Evolutionary conservation across 1,140 invertebrate species (phyloP).

Genomic region (Bombus superbus): DNA sequence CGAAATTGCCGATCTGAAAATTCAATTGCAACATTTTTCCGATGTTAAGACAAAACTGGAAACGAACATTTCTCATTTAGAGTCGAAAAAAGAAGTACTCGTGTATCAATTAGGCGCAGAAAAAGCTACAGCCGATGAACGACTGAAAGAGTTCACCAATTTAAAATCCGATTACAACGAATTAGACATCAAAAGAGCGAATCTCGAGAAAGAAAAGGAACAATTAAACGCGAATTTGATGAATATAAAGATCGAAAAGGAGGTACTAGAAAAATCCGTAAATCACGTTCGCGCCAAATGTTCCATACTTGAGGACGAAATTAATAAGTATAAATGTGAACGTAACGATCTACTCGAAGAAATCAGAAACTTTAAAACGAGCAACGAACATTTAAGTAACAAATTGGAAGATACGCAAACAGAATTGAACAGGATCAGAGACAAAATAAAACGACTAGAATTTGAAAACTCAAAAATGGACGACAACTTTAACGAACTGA

Average conservation of each 20-base stretch:
- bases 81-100: conserved; percentile 30
- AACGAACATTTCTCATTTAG: conserved; percentile 22
- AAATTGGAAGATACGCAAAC: conserved; percentile 14
- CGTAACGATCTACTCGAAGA: conserved; percentile 35
- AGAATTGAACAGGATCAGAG: neutral
- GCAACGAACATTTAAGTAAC: conserved; percentile 22
- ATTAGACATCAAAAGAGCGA: conserved; percentile 38
- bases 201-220: conserved; percentile 54
- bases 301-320: conserved; percentile 30
- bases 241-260: conserved; percentile 34
- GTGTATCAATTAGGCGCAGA: conserved; percentile 26
- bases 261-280: conserved; percentile 9
- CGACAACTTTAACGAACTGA: conserved; percentile 33
- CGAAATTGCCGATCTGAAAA: conserved; percentile 26
- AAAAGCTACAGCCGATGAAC: conserved; percentile 12
- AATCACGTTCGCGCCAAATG: conserved; percentile 30
- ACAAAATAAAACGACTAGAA: conserved; percentile 24
- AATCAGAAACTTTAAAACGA: conserved; percentile 31
- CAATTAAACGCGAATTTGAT: conserved; percentile 47
- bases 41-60: conserved; percentile 5
- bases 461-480: conserved; percentile 46
- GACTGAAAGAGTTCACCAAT: conserved; percentile 12
- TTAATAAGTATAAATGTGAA: conserved; percentile 35
- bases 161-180: conserved; percentile 32
- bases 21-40: neutral